Conservation (phyloP, 2,888 invertebrate genomes). For the Ichneumoninae sp. region DNA sequence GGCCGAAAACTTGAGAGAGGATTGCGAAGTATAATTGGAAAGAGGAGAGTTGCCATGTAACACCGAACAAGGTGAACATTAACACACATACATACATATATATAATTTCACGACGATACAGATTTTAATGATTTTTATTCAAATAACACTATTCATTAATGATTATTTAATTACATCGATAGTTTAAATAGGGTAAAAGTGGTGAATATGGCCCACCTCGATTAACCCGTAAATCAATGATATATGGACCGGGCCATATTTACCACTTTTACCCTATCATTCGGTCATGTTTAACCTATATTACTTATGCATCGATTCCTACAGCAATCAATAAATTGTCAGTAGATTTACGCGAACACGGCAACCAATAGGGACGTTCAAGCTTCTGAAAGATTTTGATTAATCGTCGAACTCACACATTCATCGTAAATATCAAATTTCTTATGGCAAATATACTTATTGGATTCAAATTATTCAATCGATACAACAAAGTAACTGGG, state of each 20-base stretch:
- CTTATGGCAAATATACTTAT: background rate
- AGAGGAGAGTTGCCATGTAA: no score
- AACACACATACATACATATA: background rate
- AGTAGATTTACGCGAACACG: background rate
- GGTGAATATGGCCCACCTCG: no score
- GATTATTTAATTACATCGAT: background rate
- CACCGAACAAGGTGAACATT: no score
- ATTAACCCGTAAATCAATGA: no score
- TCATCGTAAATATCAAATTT: background rate
- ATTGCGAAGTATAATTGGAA: no score
- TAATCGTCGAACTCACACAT: background rate
- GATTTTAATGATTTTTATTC: background rate
- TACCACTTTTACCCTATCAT: no score
- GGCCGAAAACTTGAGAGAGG: no score
- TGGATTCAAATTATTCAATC: background rate
- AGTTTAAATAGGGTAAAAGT: no score
- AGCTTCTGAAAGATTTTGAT: background rate
- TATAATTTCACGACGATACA: conserved; percentile 33
- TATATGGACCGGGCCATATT: no score
- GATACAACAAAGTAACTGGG: background rate
- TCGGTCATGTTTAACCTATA: background rate
- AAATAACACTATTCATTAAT: background rate
- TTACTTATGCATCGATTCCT: background rate
- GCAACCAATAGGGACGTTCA: background rate
- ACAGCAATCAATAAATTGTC: background rate